Conservation (phyloP, 2,797 vertebrate genomes). For the Nasua narica region DNA sequence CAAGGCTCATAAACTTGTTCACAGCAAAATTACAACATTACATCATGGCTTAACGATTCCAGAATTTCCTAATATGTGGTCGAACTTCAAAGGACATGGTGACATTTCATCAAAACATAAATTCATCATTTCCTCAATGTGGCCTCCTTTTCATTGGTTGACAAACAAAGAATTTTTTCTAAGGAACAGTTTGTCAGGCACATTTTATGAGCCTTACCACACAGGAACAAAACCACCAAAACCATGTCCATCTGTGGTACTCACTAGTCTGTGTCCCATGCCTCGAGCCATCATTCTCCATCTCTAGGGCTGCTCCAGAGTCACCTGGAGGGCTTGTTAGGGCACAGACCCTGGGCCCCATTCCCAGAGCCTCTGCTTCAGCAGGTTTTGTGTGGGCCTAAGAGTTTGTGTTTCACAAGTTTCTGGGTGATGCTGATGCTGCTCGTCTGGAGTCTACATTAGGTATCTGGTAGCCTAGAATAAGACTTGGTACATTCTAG, state of each 20-base stretch:
- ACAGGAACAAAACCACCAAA: background rate
- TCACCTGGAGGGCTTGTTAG: background rate
- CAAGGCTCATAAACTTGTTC: slow-evolving; percentile 30
- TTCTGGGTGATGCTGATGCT: background rate
- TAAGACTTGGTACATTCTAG: background rate
- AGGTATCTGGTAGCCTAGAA: background rate
- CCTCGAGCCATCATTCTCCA: background rate
- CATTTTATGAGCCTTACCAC: background rate
- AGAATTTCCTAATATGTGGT: slow-evolving; percentile 61
- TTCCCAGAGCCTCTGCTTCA: background rate
- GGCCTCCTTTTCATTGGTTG: slow-evolving; percentile 31
- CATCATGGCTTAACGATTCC: slow-evolving; percentile 40
- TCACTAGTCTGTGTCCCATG: background rate
- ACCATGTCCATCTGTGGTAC: background rate
- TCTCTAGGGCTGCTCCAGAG: background rate
- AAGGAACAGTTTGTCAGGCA: slow-evolving; percentile 3
- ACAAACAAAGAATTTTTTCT: background rate
- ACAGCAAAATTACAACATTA: slow-evolving; percentile 31
- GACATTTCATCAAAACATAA: slow-evolving; percentile 49
- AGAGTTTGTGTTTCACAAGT: background rate
- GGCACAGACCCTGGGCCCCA: background rate
- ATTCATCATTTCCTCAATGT: slow-evolving; percentile 47
- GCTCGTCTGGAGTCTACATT: background rate
- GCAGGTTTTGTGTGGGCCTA: background rate
- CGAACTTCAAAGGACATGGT: slow-evolving; percentile 41